Evolutionary conservation across 1,140 invertebrate genomes (phyloP), one percentile per base, ranked within the genome.

Genomic region (Phenacoccus solenopsis): DNA sequence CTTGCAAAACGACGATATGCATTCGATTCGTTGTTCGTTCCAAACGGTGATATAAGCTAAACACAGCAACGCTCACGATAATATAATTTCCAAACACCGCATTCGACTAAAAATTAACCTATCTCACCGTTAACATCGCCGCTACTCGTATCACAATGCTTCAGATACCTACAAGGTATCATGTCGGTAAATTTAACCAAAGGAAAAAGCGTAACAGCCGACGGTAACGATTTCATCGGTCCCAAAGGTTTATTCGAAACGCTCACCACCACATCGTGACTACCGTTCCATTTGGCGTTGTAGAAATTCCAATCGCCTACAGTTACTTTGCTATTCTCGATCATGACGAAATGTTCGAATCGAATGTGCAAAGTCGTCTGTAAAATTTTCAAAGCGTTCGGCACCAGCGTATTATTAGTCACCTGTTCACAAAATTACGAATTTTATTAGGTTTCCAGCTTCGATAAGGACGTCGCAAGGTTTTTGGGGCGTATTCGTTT

Each of bases 161-260:
- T 78, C 3, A 78, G 76, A 74, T 87, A 86, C 73, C 87, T 83
- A 22, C 83, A 79, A 13, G 88, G 86, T 27, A 90, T 84, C 71
- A 86, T 76, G 75, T 91, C 89, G 74, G 85, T 87, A 78, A 92
- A 91, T 77, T 90, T 88, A 7, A 87, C 87, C 28, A 91, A 82
- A 4, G 90, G 87, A 71, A 83, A 83, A 64, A 91, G 79, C 75
- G 83, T 85, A 74, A 87, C 82, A 7, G 80, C 81, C 57, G 80
- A 81, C 25, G 83, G 81, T 69, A 82, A 81, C 4, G 82, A 28
- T 83, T 81, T 72, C 76, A 76, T 67, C 73, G 71, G 56, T 76
- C 72, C 70, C 20, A 67, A 61, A 20, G 20, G 35, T 22, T 67
- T 5, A 28, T 85, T 1, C 20, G 85, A 85, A 21, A 91, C 78